Evolutionary conservation across 2,797 vertebrate species (phyloP).

Genomic region (Phataginus tricuspis): DNA sequence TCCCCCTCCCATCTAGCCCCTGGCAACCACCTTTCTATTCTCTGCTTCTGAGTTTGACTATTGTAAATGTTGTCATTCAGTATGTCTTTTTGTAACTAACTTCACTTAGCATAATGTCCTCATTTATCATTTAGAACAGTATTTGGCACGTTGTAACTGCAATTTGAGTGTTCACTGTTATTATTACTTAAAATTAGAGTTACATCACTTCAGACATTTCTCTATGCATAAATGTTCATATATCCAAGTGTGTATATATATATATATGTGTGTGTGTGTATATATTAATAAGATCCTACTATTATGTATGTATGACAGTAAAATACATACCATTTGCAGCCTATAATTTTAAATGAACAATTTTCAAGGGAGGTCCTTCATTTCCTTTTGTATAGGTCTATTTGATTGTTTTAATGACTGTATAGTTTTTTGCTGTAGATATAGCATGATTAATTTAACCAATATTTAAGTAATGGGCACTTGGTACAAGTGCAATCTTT

Average conservation of each 20-base stretch:
- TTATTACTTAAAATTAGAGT: conserved; percentile 1
- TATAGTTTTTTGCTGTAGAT: neutral
- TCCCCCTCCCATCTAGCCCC: neutral
- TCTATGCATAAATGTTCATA: neutral
- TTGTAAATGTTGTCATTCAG: neutral
- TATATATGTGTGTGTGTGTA: neutral
- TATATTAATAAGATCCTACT: conserved; percentile 10
- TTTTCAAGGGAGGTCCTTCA: neutral
- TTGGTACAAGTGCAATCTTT: neutral
- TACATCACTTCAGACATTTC: conserved; percentile 15
- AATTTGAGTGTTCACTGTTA: neutral
- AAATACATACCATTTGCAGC: neutral
- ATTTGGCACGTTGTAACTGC: neutral
- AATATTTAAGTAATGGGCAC: neutral
- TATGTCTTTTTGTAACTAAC: neutral
- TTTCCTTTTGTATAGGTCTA: conserved; percentile 53
- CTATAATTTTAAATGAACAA: conserved; percentile 45
- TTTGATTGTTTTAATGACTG: conserved; percentile 18
- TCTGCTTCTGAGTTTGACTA: neutral
- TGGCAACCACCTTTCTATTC: neutral
- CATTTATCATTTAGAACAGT: neutral
- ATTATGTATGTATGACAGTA: neutral
- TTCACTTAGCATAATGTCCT: neutral
- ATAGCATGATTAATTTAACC: conserved; percentile 37
- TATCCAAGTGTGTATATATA: neutral